Evolutionary conservation across 2,797 vertebrate genomes (phyloP), one percentile per base, ranked within the genome.

Genomic region (Lagorchestes hirsutus): DNA sequence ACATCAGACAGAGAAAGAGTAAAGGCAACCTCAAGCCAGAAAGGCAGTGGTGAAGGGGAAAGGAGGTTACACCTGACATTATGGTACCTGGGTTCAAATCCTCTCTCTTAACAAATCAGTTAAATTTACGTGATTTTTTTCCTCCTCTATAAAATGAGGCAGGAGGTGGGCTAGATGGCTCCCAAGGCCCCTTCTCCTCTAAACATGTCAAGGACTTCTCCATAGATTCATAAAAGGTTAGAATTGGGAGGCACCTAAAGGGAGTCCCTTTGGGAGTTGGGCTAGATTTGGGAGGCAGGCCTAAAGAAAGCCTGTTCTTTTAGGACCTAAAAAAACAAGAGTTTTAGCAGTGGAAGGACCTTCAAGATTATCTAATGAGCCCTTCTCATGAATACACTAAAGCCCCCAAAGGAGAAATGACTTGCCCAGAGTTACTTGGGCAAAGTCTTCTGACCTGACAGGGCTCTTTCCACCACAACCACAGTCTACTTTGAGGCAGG

Each of bases 11-110:
- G 67, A 46, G 67, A 46, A 6, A 82, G 34, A 67, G 14, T 14
- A 34, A 93, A 58, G 34, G 46, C 10, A 16, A 31, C 31, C 40
- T 27, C 27, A 2, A n/a, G 6, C 31, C 67, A 91, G 54, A 0
- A 27, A 67, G 2, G 31, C 4, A 5, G 16, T 29, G 31, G 50
- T 18, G 40, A 5, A 12, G 18, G 27, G 52, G 22, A 40, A 54
- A 74, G 2, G 4, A 3, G 28, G 4, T 40, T 54, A 50, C 56
- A 31, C 96, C 92, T 92, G 56, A 95, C 54, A 93, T 92, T 74
- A 94, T 50, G 90, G 9, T 58, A 28, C 50, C 34, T 40, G n/a
- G 0, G 4, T 94, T 95, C 94, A 91, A 93, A 95, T 31, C 16
- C 59, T 91, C 31, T 54, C 90, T 94, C 3, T 74, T 55, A 58